Base-by-base conservation (phyloP, 2,888 invertebrate species). In the Toxonevra muliebris region DNA sequence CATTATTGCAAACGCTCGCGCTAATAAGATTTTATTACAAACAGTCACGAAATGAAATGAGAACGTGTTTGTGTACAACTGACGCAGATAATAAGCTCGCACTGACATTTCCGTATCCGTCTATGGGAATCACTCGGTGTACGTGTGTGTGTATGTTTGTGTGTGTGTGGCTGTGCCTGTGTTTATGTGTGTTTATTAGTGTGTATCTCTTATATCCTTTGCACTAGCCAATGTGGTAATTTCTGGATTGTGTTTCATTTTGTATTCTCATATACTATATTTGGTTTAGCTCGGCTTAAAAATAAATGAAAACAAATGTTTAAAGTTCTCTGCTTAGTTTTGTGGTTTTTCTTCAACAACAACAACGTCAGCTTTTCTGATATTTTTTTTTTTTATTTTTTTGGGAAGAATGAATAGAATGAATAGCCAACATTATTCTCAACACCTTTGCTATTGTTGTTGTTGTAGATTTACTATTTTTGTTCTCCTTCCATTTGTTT, bases 1-100 rank as follows among this genome's bases (percentile, higher is more conserved):
- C 42, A 60, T 65, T 75, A 75, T 73, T 75, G 75, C 75, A 73
- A 76, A 75, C 30, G 30, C 74, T 30, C 75, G 78, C 73, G 73
- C 76, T 80, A 79, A 79, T 80, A 79, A 77, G 79, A 76, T 79
- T 80, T 79, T 79, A 80, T 79, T 76, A 80, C 77, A 71, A 69
- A 73, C 68, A 76, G 78, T 80, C 79, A 80, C 73, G 80, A 69
- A 71, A 58, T 72, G 80, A 69, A 71, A 58, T 55, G 67, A 63
- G 76, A 70, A 78, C 79, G 79, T 79, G 79, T 79, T 71, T 66
- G 74, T 72, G 76, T 75, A 74, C 72, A 73, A 76, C 73, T 74
- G 76, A 69, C 66, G 75, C 76, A 77, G 80, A 79, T 80, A 80
- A 79, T 80, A 75, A 76, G 75, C 75, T 74, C 71, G 10, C 42